Conservation (phyloP, 2,797 vertebrate genomes). For the Natrix natrix region DNA sequence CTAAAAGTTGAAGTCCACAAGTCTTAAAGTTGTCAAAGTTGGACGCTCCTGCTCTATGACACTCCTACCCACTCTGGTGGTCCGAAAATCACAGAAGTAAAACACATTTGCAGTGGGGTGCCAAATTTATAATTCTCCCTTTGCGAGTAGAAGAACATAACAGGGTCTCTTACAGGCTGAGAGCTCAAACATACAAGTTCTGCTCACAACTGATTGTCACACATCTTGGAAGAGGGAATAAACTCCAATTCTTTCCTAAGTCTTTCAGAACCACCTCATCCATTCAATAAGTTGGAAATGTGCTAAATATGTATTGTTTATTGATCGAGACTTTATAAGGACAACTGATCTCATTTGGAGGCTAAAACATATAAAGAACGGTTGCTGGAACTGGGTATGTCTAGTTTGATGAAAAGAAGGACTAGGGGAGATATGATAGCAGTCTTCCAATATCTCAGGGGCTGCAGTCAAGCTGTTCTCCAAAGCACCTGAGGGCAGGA, state of each 20-base stretch:
- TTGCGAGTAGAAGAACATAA: neutral
- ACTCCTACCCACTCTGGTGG: neutral
- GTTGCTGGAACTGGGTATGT: neutral
- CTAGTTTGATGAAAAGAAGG: too few relatives aligned
- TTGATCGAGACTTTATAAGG: neutral
- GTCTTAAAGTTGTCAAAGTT: neutral
- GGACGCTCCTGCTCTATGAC: neutral
- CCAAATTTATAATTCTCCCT: neutral
- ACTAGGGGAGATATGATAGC: too few relatives aligned
- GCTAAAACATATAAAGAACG: too few relatives aligned
- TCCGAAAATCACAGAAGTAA: neutral
- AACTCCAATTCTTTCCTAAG: neutral
- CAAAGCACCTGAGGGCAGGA: too few relatives aligned
- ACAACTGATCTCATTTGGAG: too few relatives aligned
- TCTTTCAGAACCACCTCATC: neutral
- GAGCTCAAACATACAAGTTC: neutral
- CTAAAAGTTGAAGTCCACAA: neutral
- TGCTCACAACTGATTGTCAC: neutral
- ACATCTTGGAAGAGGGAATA: neutral
- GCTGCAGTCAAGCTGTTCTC: too few relatives aligned
- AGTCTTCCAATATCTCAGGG: too few relatives aligned
- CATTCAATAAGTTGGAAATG: neutral
- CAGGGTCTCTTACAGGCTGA: too few relatives aligned
- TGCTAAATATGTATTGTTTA: neutral
- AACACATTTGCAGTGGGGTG: too few relatives aligned